Evolutionary conservation across 2,888 invertebrate species (phyloP).

Genomic region (Magallana nippona): DNA sequence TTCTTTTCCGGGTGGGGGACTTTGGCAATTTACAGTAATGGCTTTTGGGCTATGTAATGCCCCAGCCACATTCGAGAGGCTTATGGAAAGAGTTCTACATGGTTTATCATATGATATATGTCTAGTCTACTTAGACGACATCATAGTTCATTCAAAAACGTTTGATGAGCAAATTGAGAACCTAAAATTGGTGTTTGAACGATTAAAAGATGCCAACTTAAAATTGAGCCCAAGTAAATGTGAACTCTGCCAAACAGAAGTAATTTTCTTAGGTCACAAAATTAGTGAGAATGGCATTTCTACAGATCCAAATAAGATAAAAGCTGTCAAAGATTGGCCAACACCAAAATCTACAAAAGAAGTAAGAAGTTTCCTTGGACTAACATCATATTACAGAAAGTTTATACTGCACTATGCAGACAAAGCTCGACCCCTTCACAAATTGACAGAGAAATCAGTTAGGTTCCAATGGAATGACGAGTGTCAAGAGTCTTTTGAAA

Average conservation of each 20-base stretch:
- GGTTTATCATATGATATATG: conserved; percentile 48
- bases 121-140: conserved; percentile 52
- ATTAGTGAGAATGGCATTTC: conserved; percentile 43
- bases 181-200: conserved; percentile 32
- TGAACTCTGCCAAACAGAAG: conserved; percentile 43
- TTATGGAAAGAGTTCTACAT: conserved; percentile 47
- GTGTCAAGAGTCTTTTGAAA: conserved; percentile 50
- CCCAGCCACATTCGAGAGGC: conserved; percentile 47
- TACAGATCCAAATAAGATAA: conserved; percentile 45
- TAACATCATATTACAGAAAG: conserved; percentile 47
- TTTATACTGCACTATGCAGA: conserved; percentile 44
- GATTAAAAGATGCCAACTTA: conserved; percentile 41
- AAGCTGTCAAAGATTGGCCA: conserved; percentile 46
- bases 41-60: conserved; percentile 52
- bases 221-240: conserved; percentile 49
- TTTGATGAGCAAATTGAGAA: conserved; percentile 42
- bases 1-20: conserved; percentile 42
- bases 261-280: conserved; percentile 42
- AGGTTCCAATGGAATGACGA: conserved; percentile 48
- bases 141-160: conserved; percentile 48
- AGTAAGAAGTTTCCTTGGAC: conserved; percentile 46
- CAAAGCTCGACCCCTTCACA: conserved; percentile 46
- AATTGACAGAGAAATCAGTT: conserved; percentile 41
- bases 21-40: conserved; percentile 52
- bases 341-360: conserved; percentile 44